A percentile compares a stretch with the other conserved stretches of the same genome.
These are phyloP conservation scores for Cosmopolites sordidus DNA, from an alignment of 2,888 invertebrate species.

Conservation along the genomic window DNA sequence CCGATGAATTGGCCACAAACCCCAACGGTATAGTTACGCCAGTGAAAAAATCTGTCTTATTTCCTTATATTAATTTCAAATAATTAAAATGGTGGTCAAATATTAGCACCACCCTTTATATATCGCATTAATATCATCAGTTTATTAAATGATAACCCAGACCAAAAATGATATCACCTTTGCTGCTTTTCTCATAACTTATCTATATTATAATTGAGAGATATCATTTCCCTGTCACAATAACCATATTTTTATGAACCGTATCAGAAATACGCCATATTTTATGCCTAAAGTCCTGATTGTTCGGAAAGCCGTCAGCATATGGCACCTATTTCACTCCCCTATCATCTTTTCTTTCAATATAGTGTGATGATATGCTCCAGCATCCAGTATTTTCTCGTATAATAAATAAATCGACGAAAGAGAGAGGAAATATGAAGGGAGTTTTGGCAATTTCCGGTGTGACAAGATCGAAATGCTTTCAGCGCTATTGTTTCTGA, in stretches of 20 bases:
- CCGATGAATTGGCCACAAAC: too few relatives aligned
- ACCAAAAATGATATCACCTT: too few relatives aligned
- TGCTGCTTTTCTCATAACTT: too few relatives aligned
- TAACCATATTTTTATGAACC: not conserved
- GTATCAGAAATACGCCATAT: conserved; percentile 17
- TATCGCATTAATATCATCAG: too few relatives aligned
- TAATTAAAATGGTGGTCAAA: too few relatives aligned
- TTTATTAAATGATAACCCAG: too few relatives aligned
- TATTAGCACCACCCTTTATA: too few relatives aligned
- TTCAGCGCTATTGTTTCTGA: too few relatives aligned
- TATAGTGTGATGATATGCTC: conserved; percentile 25
- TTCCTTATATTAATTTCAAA: too few relatives aligned
- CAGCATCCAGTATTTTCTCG: conserved; percentile 12
- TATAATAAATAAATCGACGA: conserved; percentile 25
- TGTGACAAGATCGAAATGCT: not conserved
- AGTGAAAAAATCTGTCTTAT: too few relatives aligned
- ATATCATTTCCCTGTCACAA: not conserved
- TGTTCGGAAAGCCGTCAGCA: conserved; percentile 17
- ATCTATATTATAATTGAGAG: too few relatives aligned
- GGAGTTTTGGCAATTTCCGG: conserved; percentile 19
- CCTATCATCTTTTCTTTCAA: conserved; percentile 25
- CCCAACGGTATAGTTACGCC: too few relatives aligned
- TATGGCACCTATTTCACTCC: conserved; percentile 20
- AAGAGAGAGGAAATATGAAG: conserved; percentile 14
- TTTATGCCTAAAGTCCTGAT: conserved; percentile 22